A percentile compares a stretch with the other conserved stretches of the same genome.
These are phyloP conservation scores for Bovichtus variegatus DNA, from an alignment of 2,797 vertebrate genomes.

Conservation along the genomic window DNA sequence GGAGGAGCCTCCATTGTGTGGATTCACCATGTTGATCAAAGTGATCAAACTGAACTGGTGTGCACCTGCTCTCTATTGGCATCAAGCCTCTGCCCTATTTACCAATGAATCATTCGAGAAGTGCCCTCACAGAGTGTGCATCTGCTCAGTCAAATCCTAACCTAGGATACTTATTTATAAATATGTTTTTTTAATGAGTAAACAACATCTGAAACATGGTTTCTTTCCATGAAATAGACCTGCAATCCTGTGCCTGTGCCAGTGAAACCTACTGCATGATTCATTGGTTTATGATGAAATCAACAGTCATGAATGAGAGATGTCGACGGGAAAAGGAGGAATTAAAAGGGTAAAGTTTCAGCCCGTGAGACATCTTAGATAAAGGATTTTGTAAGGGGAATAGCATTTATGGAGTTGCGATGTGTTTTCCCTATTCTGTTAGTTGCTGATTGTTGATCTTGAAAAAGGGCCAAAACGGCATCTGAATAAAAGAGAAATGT, in stretches of 20 bases:
- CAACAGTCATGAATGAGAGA: background rate
- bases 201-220: background rate
- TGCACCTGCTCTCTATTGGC: conserved; percentile 22
- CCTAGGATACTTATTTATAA: background rate
- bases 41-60: conserved; percentile 26
- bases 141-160: background rate
- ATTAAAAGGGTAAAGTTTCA: background rate
- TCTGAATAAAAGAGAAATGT: too few relatives aligned
- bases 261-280: background rate
- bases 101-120: background rate
- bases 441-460: too few relatives aligned
- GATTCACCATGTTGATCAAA: conserved; percentile 46
- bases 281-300: conserved; percentile 5
- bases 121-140: background rate
- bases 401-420: background rate
- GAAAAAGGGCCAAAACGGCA: too few relatives aligned
- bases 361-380: background rate
- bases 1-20: conserved; percentile 43
- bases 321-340: background rate
- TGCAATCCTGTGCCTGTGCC: background rate
- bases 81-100: conserved; percentile 1
- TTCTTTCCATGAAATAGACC: background rate
- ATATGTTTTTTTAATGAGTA: conserved; percentile 12
- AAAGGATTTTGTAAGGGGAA: background rate
- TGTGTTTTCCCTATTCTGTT: background rate